These are phyloP conservation scores for Odontocolon sp. DNA, from an alignment of 2,888 invertebrate genomes.

Conservation along the genomic window DNA sequence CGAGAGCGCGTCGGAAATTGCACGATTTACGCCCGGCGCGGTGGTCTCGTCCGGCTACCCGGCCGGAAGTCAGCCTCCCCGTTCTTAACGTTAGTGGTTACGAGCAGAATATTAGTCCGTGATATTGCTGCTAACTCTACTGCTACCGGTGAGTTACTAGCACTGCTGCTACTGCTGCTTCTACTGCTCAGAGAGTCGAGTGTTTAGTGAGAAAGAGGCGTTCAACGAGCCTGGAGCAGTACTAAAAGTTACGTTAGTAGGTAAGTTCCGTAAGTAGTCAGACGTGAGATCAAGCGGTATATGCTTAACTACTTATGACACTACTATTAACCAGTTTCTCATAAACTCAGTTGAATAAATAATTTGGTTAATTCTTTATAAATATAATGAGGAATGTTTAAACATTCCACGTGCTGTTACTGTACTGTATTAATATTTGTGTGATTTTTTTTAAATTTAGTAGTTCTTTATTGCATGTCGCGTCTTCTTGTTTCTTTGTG, in stretches of 20 bases:
- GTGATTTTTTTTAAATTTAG: no score
- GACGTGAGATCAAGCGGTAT: conserved; percentile 20
- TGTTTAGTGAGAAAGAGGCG: conserved; percentile 41
- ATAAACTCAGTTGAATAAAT: not conserved
- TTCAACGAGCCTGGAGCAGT: conserved; percentile 27
- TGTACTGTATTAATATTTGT: no score
- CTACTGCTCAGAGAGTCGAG: conserved; percentile 26
- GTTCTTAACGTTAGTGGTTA: conserved; percentile 59
- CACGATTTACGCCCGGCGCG: conserved; percentile 55
- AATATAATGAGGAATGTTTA: no score
- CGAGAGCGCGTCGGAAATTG: conserved; percentile 59
- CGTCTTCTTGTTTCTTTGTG: no score
- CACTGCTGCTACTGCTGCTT: not conserved
- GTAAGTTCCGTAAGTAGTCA: conserved; percentile 48
- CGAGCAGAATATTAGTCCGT: conserved; percentile 61
- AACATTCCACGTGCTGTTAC: no score
- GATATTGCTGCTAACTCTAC: conserved; percentile 52
- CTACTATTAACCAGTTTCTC: not conserved
- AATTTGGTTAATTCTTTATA: not conserved
- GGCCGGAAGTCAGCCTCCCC: conserved; percentile 56
- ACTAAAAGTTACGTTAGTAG: conserved; percentile 39
- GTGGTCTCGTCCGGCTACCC: conserved; percentile 56
- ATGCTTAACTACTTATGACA: conserved; percentile 6
- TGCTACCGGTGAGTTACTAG: not conserved
- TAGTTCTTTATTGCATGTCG: no score